phyloP scores from a whole-genome alignment of 2,113 vertebrate species.

The Perca flavescens region DNA sequence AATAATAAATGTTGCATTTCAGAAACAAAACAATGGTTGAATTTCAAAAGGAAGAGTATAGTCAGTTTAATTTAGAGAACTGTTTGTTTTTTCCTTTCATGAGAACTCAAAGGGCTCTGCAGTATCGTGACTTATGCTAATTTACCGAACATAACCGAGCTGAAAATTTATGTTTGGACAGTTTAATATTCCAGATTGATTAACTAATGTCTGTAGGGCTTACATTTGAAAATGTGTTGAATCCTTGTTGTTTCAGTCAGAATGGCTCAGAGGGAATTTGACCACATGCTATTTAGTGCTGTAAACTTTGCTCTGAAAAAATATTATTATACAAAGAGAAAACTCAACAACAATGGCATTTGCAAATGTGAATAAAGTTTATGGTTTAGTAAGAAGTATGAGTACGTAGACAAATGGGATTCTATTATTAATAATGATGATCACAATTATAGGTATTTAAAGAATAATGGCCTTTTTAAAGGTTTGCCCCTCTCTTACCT shows the following conservation, averaged over 20 bases:
- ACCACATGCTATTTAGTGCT: no score
- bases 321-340: no score
- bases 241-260: neutral
- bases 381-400: neutral
- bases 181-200: neutral
- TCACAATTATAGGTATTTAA: no score
- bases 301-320: neutral
- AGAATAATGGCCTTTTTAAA: neutral
- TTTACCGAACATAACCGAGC: neutral
- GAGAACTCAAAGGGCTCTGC: neutral
- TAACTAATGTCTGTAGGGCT: neutral
- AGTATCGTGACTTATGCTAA: neutral
- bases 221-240: neutral
- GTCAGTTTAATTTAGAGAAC: no score
- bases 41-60: no score
- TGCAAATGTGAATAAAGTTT: neutral
- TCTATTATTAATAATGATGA: neutral
- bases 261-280: no score
- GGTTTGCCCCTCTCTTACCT: neutral
- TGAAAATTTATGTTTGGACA: neutral
- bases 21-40: neutral
- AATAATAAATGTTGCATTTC: neutral
- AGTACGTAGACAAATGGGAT: neutral
- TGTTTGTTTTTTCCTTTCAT: neutral
- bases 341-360: neutral